A percentile compares a stretch with the other conserved stretches of the same genome.
These are phyloP conservation scores for Lycodopsis pacificus DNA, from an alignment of 2,797 vertebrate species.

Conservation along the genomic window DNA sequence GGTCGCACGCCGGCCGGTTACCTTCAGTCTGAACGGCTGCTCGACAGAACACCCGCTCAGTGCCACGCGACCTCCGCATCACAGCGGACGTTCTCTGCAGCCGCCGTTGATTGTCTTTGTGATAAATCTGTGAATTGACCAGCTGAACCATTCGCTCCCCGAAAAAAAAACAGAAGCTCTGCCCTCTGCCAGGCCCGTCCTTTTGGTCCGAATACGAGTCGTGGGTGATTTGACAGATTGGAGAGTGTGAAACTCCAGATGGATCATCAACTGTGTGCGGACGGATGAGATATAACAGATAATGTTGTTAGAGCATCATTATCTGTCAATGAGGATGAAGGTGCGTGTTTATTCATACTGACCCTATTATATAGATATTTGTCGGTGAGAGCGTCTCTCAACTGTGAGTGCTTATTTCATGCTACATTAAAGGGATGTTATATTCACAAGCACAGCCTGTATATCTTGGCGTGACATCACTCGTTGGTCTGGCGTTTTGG, in stretches of 20 bases:
- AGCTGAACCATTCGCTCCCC: conserved; percentile 34
- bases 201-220: conserved; percentile 40
- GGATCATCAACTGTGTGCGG: conserved; percentile 46
- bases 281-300: conserved; percentile 25
- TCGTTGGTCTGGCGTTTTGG: too few relatives aligned
- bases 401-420: not conserved
- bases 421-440: not conserved
- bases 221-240: conserved; percentile 48
- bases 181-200: conserved; percentile 26
- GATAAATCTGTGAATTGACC: conserved; percentile 23
- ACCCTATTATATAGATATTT: too few relatives aligned
- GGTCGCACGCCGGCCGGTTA: conserved; percentile 17
- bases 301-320: conserved; percentile 49
- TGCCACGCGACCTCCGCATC: too few relatives aligned
- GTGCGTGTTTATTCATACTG: not conserved
- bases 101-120: conserved; percentile 25
- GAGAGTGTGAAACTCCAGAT: conserved; percentile 55
- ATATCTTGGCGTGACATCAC: too few relatives aligned
- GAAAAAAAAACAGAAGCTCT: conserved; percentile 24
- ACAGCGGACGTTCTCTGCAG: not conserved
- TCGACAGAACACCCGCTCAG: too few relatives aligned
- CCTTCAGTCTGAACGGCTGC: conserved; percentile 31
- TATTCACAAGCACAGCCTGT: not conserved
- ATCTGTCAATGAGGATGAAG: conserved; percentile 46
- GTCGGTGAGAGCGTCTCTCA: too few relatives aligned